Conservation (phyloP, 2,797 vertebrate species). For the Glyptemys insculpta region DNA sequence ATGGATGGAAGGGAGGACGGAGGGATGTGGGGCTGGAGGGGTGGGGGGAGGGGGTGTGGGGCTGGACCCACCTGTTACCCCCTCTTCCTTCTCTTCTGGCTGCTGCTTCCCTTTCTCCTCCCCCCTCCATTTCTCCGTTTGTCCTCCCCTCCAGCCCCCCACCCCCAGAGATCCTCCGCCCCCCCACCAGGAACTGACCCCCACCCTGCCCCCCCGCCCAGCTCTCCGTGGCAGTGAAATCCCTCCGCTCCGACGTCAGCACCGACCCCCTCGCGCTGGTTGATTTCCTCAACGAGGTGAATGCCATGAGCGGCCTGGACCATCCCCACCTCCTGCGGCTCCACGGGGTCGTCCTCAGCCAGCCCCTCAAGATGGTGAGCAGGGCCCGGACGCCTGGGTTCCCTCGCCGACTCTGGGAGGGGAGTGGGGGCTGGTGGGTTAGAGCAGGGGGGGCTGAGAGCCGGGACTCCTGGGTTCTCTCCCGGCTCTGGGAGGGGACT, state of each 20-base stretch:
- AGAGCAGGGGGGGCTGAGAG: rapidly evolving
- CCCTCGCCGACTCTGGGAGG: rapidly evolving
- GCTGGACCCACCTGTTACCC: background rate
- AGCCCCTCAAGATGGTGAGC: slow-evolving; percentile 92
- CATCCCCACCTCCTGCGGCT: slow-evolving; percentile 91
- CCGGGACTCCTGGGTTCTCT: background rate
- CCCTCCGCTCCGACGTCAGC: slow-evolving; percentile 79
- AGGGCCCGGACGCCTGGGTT: background rate
- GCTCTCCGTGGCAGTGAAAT: slow-evolving; percentile 87
- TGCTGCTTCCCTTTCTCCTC: too few species aligned
- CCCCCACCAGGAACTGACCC: too few species aligned
- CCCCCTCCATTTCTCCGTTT: too few species aligned
- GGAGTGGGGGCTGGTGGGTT: too few species aligned
- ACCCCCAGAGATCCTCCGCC: too few species aligned
- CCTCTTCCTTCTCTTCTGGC: too few species aligned
- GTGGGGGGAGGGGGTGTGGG: background rate
- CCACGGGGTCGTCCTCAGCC: slow-evolving; percentile 90
- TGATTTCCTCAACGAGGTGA: slow-evolving; percentile 92
- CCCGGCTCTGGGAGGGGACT: too few species aligned
- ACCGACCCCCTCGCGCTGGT: slow-evolving; percentile 81
- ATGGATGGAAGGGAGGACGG: too few species aligned
- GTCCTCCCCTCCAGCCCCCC: too few species aligned
- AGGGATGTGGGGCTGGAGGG: background rate
- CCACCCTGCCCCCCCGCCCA: slow-evolving; percentile 32
- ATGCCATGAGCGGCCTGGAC: slow-evolving; percentile 90